phyloP scores from a whole-genome alignment of 2,797 vertebrate genomes.

The Leptoclinus maculatus region DNA sequence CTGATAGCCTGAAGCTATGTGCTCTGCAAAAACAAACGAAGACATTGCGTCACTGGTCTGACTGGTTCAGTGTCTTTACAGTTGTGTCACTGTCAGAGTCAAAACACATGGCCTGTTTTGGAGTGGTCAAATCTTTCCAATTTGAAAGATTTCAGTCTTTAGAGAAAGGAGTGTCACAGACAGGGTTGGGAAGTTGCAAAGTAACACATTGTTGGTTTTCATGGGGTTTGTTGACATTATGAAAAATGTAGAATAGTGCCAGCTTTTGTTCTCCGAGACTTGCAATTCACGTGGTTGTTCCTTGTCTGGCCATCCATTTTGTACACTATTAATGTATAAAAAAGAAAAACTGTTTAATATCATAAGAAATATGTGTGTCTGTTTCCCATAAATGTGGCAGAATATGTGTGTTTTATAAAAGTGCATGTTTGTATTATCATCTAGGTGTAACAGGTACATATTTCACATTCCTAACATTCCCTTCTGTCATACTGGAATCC shows the following conservation, averaged over 20 bases:
- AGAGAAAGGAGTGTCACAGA: not conserved
- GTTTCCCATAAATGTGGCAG: not conserved
- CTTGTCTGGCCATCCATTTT: not conserved
- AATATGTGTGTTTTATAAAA: not conserved
- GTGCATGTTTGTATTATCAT: conserved; percentile 1
- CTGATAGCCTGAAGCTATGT: conserved; percentile 61
- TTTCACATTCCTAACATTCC: conserved; percentile 85
- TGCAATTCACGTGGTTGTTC: not conserved
- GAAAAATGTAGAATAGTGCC: not conserved
- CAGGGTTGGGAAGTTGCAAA: not conserved
- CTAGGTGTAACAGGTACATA: conserved; percentile 73
- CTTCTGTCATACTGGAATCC: conserved; percentile 70
- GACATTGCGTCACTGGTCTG: conserved; percentile 34
- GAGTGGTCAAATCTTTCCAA: not conserved
- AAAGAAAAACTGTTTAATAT: too few species aligned
- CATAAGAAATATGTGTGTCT: not conserved
- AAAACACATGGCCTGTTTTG: not conserved
- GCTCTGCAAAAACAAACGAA: conserved; percentile 60
- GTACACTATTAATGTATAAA: not conserved
- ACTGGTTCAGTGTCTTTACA: conserved; percentile 28
- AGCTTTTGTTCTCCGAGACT: not conserved
- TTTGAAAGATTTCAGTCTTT: not conserved
- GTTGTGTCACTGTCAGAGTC: conserved; percentile 1
- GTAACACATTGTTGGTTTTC: not conserved
- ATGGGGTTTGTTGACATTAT: not conserved